Evolutionary conservation across 2,113 vertebrate species (phyloP), one percentile per base, ranked within the genome.

Genomic region (Cinclus mexicanus): DNA sequence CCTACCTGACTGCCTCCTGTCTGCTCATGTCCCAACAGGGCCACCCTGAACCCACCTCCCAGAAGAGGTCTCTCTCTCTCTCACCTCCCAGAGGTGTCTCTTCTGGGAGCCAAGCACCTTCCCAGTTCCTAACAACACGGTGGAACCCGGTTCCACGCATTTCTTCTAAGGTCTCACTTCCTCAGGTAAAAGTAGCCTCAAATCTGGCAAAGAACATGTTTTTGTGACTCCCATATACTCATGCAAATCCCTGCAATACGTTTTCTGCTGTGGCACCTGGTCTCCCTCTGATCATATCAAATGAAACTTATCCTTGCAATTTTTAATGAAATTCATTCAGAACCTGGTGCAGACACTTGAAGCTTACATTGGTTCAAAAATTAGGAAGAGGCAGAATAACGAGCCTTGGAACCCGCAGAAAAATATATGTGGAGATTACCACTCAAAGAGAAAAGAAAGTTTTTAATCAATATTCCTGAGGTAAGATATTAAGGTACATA

Each of bases 401-500:
- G 83, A 88, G 46, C 20, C 57, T 92, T 68, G 53, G 69, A 77
- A 76, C 17, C n/a, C 90, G 47, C 16, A 90, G 61, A 87, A 94
- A 92, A 92, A 95, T 16, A 37, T 9, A 24, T 37, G 71, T 29
- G 79, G 42, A 6, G 4, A 71, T 93, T 91, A 88, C 35, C 60
- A 94, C 9, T 52, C 65, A 85, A 59, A 70, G 35, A 90, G 11
- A 74, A 93, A 88, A 39, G 24, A 46, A 60, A 86, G 35, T 61
- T 39, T 88, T 57, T 63, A 94, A 82, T 94, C 47, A 96, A 41
- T 75, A 81, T 57, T 93, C 60, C 70, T 17, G 52, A 89, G 44
- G 39, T 17, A 90, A 92, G 93, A 50, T 15, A 83, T 91, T 71
- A 77, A 49, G 76, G 59, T 64, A 71, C 7, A 60, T 57, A 50